phyloP scores from a whole-genome alignment of 2,888 invertebrate genomes.

The Erynnis tages region DNA sequence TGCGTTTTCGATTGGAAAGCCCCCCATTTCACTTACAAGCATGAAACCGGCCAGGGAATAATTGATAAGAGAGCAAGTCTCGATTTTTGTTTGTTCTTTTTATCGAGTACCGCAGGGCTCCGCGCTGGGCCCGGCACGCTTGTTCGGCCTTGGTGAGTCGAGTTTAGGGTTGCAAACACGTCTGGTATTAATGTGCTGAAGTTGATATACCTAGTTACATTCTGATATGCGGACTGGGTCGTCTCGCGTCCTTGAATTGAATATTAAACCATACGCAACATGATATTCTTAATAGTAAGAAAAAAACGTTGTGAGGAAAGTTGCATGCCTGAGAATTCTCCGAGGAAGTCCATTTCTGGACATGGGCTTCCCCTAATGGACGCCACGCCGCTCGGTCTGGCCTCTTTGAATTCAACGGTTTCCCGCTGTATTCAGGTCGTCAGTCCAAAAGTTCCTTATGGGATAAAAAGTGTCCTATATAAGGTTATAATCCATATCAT shows the following conservation, averaged over 20 bases:
- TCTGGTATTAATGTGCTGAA: slow-evolving; percentile 12
- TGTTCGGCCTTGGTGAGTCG: slow-evolving; percentile 34
- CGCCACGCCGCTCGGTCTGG: no score
- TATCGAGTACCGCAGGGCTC: slow-evolving; percentile 39
- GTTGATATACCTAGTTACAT: slow-evolving; percentile 6
- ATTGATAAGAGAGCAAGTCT: slow-evolving; percentile 47
- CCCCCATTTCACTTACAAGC: slow-evolving; percentile 39
- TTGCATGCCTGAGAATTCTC: no score
- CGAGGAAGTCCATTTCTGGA: no score
- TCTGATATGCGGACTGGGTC: slow-evolving; percentile 10
- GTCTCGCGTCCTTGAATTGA: slow-evolving; percentile 3
- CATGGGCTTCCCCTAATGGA: no score
- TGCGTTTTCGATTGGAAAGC: slow-evolving; percentile 13
- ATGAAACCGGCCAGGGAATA: slow-evolving; percentile 45
- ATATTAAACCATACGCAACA: no score
- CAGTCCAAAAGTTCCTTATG: no score
- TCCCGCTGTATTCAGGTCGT: no score
- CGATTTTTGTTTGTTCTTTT: slow-evolving; percentile 41
- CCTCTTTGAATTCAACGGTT: no score
- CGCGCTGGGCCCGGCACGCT: slow-evolving; percentile 33
- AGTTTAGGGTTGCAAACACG: slow-evolving; percentile 11
- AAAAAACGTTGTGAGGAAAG: no score
- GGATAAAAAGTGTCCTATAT: no score
- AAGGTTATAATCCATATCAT: no score
- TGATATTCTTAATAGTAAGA: no score